Evolutionary conservation across 2,797 vertebrate species (phyloP), one percentile per base, ranked within the genome.

Genomic region (Delichon dasypus): DNA sequence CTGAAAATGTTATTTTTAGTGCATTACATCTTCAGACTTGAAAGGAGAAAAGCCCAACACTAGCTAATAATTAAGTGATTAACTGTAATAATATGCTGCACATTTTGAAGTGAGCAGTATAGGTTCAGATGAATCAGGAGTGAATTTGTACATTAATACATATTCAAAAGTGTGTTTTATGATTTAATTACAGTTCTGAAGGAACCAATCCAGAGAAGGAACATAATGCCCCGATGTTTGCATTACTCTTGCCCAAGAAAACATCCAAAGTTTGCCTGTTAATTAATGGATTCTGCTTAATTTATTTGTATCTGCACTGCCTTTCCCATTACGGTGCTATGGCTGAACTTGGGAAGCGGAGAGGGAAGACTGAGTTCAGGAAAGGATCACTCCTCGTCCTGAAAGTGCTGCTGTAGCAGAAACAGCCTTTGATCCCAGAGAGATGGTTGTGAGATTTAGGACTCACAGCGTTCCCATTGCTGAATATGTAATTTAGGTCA

Each of bases 401-500:
- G 55, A 80, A 95, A 94, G 67, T 81, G 90, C 94, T 96, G 70
- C 53, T 5, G 19, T 17, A 65, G 90, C 92, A 90, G 88, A 80
- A 88, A 18, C 22, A 45, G 93, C 67, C 84, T 94, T 92, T 91
- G 92, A 84, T 95, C 77, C 80, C 60, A 2, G 32, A 29, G 87
- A 73, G 60, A 61, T 20, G 54, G 44, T 60, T 51, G 78, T 54
- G 85, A 93, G 90, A 94, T 85, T 92, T 73, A 80, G 88, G 68
- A 54, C 55, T 93, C 0, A 1, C 58, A 51, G 48, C 0, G 11
- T 94, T 94, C 92, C 91, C 93, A 71, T 48, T 95, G 85, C 92
- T 82, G 94, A 93, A 95, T 94, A 76, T 85, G 88, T 91, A 89
- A 96, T 94, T 95, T 94, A 66, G 88, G 94, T 87, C 88, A 67